Conservation (phyloP, 2,113 vertebrate species). For the Rhea pennata region DNA sequence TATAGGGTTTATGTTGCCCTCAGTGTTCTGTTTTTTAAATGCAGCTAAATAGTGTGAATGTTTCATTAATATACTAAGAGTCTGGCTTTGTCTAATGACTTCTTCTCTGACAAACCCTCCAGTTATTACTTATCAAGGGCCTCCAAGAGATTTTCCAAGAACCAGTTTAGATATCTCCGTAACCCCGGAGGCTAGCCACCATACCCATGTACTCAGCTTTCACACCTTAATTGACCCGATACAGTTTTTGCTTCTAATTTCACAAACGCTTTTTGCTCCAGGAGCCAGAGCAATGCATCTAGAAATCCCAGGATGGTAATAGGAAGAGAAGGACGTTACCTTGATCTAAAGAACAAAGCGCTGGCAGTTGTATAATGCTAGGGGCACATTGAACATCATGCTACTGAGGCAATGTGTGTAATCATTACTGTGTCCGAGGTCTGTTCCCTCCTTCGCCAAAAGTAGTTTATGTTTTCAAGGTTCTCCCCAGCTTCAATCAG, state of each 20-base stretch:
- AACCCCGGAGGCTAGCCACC: neutral
- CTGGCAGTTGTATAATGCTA: neutral
- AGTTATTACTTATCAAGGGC: neutral
- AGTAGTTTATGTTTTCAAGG: neutral
- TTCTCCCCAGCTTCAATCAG: neutral
- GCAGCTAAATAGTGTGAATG: neutral
- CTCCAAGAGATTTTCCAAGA: neutral
- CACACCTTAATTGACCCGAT: neutral
- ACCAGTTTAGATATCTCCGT: neutral
- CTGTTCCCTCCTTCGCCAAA: neutral
- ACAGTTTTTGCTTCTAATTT: neutral
- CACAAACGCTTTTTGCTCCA: neutral
- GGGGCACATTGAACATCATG: neutral
- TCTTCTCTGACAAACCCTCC: constrained; percentile 4
- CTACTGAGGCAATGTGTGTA: neutral
- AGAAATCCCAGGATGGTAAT: neutral
- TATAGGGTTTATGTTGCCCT: constrained; percentile 48
- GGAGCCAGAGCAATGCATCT: neutral
- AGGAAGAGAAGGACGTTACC: neutral
- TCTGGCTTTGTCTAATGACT: constrained; percentile 19
- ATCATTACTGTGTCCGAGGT: neutral
- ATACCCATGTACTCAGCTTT: neutral
- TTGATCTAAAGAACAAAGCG: constrained; percentile 4
- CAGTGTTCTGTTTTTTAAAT: constrained; percentile 14
- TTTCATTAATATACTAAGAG: constrained; percentile 41